Conservation (phyloP, 2,113 vertebrate genomes). For the Ahaetulla prasina region DNA sequence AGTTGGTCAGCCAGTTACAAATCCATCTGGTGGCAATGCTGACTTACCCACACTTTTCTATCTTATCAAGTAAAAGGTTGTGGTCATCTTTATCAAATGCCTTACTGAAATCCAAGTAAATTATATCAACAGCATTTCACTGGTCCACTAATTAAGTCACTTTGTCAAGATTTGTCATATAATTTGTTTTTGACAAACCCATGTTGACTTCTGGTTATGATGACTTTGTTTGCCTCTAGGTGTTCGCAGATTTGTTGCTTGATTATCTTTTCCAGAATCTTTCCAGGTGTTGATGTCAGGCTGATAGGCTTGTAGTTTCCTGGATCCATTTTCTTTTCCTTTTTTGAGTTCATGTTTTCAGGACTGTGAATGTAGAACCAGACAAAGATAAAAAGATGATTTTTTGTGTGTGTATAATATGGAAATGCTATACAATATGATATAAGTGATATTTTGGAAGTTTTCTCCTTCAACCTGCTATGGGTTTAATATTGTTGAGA, state of each 20-base stretch:
- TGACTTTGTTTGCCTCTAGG: not conserved
- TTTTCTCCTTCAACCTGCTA: not conserved
- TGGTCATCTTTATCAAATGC: not conserved
- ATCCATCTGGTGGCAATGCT: not conserved
- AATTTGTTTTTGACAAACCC: not conserved
- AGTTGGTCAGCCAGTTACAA: not conserved
- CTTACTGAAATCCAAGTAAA: not conserved
- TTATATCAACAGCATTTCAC: not conserved
- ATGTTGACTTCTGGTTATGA: not conserved
- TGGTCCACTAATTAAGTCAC: not conserved
- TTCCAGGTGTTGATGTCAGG: not conserved
- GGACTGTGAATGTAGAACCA: not conserved
- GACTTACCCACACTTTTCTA: not conserved
- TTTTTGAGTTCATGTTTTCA: not conserved
- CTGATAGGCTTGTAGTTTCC: not conserved
- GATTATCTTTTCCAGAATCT: not conserved
- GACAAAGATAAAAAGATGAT: not conserved
- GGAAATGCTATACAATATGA: not conserved
- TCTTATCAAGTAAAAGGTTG: not conserved
- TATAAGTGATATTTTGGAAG: not conserved
- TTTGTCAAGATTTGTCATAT: not conserved
- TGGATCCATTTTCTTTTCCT: not conserved
- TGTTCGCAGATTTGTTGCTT: not conserved
- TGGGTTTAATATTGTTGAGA: not conserved
- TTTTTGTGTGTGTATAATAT: not conserved